These are phyloP conservation scores for Cosmia trapezina DNA, from an alignment of 2,888 invertebrate species.

Conservation along the genomic window DNA sequence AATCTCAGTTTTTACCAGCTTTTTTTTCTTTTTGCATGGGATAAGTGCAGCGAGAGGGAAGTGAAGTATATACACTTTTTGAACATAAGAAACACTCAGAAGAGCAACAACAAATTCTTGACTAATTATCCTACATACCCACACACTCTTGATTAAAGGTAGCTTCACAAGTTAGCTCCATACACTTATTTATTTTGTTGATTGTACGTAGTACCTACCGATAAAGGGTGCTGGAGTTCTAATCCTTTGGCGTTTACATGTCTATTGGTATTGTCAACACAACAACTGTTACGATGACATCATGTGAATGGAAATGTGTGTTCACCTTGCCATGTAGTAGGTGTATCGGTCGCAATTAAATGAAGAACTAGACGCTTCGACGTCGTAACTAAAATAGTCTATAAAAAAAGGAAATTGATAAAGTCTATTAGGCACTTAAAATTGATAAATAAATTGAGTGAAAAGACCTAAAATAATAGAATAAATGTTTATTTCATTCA, in stretches of 20 bases:
- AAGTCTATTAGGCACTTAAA: too few species aligned
- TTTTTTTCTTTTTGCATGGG: not conserved
- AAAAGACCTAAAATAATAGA: not conserved
- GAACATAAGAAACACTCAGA: not conserved
- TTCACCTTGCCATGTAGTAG: constrained; percentile 48
- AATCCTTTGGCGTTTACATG: constrained; percentile 70
- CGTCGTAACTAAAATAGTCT: not conserved
- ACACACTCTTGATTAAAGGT: not conserved
- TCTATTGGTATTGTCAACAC: constrained; percentile 73
- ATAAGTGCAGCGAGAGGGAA: not conserved
- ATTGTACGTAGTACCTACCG: constrained; percentile 46
- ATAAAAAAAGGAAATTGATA: not conserved
- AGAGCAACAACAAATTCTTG: not conserved
- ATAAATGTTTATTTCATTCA: not conserved
- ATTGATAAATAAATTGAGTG: not conserved
- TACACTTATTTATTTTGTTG: not conserved
- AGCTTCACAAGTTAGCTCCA: not conserved
- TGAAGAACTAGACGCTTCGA: constrained; percentile 23
- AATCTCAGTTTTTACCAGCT: too few species aligned
- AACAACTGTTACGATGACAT: constrained; percentile 69
- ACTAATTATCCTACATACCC: not conserved
- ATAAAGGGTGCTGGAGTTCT: constrained; percentile 71
- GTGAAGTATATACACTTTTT: not conserved
- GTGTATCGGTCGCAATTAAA: constrained; percentile 30
- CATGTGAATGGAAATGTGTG: constrained; percentile 59